Evolutionary conservation across 2,797 vertebrate species (phyloP).

Genomic region (Smutsia temminckii): DNA sequence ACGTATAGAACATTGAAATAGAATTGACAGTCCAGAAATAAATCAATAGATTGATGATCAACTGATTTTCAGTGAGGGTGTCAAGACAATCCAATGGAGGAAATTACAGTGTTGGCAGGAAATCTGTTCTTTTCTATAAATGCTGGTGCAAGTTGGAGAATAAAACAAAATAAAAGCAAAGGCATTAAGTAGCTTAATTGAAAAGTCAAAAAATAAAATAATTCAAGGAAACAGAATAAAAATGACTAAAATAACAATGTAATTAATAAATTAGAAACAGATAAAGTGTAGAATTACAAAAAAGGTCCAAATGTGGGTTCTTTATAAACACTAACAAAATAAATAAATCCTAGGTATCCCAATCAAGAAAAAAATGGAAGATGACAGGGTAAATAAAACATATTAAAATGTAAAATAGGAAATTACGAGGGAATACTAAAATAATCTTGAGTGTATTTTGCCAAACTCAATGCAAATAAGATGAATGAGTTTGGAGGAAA

Average conservation of each 20-base stretch:
- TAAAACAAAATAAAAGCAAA: neutral
- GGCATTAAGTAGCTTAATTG: neutral
- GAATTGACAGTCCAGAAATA: neutral
- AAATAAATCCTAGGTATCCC: neutral
- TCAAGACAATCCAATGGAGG: neutral
- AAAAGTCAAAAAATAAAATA: neutral
- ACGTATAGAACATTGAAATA: neutral
- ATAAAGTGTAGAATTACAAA: neutral
- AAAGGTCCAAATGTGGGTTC: neutral
- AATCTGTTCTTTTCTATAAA: neutral
- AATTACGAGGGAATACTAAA: neutral
- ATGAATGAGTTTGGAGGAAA: neutral
- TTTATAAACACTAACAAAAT: neutral
- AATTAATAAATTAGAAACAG: neutral
- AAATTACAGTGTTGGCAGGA: neutral
- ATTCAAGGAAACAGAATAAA: neutral
- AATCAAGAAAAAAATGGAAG: neutral
- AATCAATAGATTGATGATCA: neutral
- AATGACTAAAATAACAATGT: neutral
- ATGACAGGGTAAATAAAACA: neutral
- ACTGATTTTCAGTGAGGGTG: neutral
- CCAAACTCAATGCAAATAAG: neutral
- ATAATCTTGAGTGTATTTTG: neutral
- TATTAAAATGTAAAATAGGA: neutral
- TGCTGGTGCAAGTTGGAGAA: neutral